These are phyloP conservation scores for Dromiciops gliroides DNA, from an alignment of 2,113 vertebrate genomes.

Conservation along the genomic window DNA sequence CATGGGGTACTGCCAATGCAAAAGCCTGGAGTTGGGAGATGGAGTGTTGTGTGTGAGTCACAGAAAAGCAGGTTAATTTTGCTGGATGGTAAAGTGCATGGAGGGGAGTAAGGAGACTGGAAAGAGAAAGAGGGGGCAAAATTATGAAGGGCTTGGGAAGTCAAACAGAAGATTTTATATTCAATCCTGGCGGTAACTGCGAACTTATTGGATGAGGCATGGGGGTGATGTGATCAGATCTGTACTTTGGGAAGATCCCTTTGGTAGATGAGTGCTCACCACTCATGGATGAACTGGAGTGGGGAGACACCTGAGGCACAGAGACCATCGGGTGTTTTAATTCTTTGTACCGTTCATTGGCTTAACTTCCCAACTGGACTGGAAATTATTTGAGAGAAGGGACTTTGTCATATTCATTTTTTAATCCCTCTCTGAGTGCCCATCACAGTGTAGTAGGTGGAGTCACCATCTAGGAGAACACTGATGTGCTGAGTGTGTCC, in stretches of 20 bases:
- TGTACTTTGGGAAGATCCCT: neutral
- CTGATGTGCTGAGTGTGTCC: neutral
- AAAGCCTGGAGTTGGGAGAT: neutral
- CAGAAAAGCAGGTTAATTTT: neutral
- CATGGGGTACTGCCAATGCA: neutral
- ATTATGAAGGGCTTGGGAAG: neutral
- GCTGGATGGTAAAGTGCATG: neutral
- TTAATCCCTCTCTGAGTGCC: neutral
- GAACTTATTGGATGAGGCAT: neutral
- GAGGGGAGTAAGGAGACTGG: neutral
- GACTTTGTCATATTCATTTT: neutral
- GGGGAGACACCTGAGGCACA: neutral
- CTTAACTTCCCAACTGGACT: neutral
- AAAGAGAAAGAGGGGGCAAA: neutral
- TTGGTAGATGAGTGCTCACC: neutral
- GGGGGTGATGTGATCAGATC: neutral
- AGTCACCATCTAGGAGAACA: neutral
- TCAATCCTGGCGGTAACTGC: neutral
- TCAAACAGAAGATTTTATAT: neutral
- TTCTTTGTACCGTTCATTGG: neutral
- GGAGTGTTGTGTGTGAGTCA: neutral
- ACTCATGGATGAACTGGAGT: neutral
- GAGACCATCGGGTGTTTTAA: neutral
- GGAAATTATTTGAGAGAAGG: neutral
- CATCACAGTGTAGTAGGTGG: neutral